Percentiles rank a stretch among this genome's conserved stretches.
Conservation (phyloP, 2,113 vertebrate species). For the Himantopus leucocephalus region DNA sequence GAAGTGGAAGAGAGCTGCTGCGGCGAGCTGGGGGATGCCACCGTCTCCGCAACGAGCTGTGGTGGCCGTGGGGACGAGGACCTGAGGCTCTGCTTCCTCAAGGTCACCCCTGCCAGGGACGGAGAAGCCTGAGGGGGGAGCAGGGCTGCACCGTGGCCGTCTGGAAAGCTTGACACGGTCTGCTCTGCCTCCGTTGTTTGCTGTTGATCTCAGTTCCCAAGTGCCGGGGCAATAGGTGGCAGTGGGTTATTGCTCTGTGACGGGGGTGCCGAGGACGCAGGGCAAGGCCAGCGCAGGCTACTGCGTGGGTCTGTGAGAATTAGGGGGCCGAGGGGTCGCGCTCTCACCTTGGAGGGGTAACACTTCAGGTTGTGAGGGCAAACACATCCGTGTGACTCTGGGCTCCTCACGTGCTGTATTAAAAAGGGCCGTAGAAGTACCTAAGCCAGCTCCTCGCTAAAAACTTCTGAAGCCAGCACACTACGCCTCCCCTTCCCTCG, state of each 20-base stretch:
- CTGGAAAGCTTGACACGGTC: background rate
- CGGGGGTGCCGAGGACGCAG: background rate
- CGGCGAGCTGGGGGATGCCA: fast-evolving
- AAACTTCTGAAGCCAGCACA: background rate
- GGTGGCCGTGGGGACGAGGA: background rate
- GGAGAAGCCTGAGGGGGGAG: background rate
- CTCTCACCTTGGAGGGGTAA: background rate
- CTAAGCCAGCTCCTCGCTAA: background rate
- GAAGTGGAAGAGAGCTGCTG: background rate
- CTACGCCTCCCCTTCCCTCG: fast-evolving
- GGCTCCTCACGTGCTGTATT: fast-evolving
- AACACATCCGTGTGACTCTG: background rate
- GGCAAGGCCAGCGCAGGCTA: background rate
- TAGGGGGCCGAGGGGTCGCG: background rate
- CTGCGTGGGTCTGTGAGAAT: background rate
- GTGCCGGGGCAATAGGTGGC: background rate
- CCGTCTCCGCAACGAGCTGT: background rate
- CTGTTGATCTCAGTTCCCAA: background rate
- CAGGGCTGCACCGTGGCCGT: background rate
- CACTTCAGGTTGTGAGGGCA: background rate
- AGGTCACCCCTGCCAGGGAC: background rate
- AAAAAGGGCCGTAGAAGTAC: background rate
- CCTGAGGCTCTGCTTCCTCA: background rate
- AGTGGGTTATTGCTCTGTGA: fast-evolving
- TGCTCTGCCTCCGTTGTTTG: background rate